A percentile compares a stretch with the other conserved stretches of the same genome.
phyloP scores from a whole-genome alignment of 2,113 vertebrate species.

The Zapus hudsonius region DNA sequence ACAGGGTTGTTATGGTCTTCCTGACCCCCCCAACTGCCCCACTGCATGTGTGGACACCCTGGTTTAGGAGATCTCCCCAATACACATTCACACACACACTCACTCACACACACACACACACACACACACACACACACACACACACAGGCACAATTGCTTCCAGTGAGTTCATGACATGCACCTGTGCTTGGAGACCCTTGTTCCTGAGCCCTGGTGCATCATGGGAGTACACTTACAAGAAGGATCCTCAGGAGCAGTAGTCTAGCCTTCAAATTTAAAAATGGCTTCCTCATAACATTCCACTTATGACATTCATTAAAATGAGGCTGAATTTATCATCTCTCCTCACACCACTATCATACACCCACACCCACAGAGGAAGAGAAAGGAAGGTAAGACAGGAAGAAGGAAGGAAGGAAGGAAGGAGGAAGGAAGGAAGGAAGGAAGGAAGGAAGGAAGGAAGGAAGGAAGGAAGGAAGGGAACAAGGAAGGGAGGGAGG shows the following conservation, averaged over 20 bases:
- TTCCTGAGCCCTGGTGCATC: fast-evolving
- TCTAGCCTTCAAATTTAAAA: conserved; percentile 9
- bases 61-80: background rate
- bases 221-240: background rate
- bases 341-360: background rate
- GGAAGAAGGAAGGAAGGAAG: too few relatives aligned
- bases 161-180: background rate
- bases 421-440: too few relatives aligned
- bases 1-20: background rate
- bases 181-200: background rate
- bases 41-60: background rate
- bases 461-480: background rate
- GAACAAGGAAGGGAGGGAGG: background rate
- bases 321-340: background rate
- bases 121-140: too few relatives aligned
- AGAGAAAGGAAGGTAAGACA: too few relatives aligned
- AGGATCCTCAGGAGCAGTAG: background rate
- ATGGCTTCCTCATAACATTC: background rate
- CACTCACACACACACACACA: too few relatives aligned
- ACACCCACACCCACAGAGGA: background rate
- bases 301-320: background rate
- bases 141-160: background rate
- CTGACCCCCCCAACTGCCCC: background rate
- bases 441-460: too few relatives aligned
- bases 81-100: too few relatives aligned